These are phyloP conservation scores for Leucoma salicis DNA, from an alignment of 2,888 invertebrate species.

Conservation along the genomic window DNA sequence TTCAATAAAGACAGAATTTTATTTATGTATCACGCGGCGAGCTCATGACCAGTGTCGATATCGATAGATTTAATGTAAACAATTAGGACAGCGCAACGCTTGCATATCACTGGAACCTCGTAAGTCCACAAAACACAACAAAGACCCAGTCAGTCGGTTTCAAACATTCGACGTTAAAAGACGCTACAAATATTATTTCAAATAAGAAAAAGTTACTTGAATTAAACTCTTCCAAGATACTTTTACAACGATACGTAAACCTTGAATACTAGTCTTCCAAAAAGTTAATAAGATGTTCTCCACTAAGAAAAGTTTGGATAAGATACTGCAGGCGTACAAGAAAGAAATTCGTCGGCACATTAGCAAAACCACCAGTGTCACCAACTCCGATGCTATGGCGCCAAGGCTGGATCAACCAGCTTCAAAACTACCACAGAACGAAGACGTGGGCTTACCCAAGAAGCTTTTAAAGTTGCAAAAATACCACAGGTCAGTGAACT, in stretches of 20 bases:
- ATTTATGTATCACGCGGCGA: constrained; percentile 5
- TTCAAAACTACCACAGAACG: constrained; percentile 52
- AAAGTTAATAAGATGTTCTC: constrained; percentile 58
- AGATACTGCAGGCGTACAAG: constrained; percentile 64
- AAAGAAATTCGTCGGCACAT: constrained; percentile 77
- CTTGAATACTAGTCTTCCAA: constrained; percentile 8
- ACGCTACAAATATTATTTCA: constrained; percentile 37
- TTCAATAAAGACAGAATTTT: no score
- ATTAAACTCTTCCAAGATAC: constrained; percentile 32
- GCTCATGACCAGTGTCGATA: constrained; percentile 45
- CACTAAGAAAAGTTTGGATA: constrained; percentile 66
- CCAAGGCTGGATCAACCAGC: constrained; percentile 70
- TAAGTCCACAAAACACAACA: constrained; percentile 74
- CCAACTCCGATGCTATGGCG: constrained; percentile 83
- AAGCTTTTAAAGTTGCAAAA: constrained; percentile 78
- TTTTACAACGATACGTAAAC: constrained; percentile 8
- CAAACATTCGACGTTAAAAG: constrained; percentile 51
- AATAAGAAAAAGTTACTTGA: constrained; percentile 30
- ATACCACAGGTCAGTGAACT: constrained; percentile 82
- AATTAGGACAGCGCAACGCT: constrained; percentile 50
- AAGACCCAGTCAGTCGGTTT: constrained; percentile 77
- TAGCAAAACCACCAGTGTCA: constrained; percentile 83
- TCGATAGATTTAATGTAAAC: constrained; percentile 74
- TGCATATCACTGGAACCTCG: constrained; percentile 54
- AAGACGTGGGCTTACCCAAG: constrained; percentile 66